Evolutionary conservation across 2,888 invertebrate species (phyloP).

Genomic region (Mantis religiosa): DNA sequence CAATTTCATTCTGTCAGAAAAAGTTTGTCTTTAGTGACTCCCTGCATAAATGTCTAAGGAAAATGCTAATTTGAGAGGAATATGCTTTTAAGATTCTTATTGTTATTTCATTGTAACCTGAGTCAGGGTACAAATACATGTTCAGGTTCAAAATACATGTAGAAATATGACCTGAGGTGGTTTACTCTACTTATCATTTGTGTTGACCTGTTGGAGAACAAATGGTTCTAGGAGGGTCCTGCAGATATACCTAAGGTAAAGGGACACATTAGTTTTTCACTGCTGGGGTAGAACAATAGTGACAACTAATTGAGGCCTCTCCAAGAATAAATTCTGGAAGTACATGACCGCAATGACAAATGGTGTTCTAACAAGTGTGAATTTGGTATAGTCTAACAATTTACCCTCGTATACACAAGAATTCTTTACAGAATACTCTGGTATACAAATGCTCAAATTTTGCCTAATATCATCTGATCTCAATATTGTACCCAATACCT

Average conservation of each 20-base stretch:
- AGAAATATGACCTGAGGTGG: too few species aligned
- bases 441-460: background rate
- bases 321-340: background rate
- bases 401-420: background rate
- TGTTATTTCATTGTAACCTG: too few species aligned
- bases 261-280: background rate
- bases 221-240: background rate
- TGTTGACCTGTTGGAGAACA: background rate
- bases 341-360: background rate
- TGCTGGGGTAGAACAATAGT: background rate
- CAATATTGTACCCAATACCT: background rate
- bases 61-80: too few species aligned
- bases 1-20: too few species aligned
- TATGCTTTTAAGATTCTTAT: too few species aligned
- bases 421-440: background rate
- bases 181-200: background rate
- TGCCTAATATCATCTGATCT: background rate
- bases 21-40: too few species aligned
- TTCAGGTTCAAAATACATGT: too few species aligned
- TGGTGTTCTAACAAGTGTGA: background rate
- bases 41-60: too few species aligned
- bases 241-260: background rate
- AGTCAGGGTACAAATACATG: too few species aligned
- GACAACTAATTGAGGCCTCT: background rate
- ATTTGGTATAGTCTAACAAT: background rate